Percentiles rank a stretch among this genome's conserved stretches.
Conservation (phyloP, 2,113 vertebrate species). For the Saccopteryx leptura region DNA sequence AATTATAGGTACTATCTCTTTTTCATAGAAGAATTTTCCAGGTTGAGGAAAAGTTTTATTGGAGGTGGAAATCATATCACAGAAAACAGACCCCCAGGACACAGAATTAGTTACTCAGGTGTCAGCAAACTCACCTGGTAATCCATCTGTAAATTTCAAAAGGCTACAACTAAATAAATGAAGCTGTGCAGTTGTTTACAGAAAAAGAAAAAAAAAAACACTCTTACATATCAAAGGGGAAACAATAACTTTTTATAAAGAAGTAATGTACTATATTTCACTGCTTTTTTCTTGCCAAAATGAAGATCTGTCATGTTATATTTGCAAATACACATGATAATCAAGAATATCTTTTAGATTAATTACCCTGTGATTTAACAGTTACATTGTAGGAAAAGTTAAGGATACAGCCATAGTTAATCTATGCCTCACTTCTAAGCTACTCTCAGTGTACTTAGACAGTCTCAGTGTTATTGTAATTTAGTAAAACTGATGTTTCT, state of each 20-base stretch:
- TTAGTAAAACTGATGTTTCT: slow-evolving; percentile 57
- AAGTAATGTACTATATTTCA: background rate
- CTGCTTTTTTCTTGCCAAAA: slow-evolving; percentile 25
- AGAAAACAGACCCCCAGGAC: slow-evolving; percentile 6
- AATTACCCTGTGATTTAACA: slow-evolving; percentile 45
- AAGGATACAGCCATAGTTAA: background rate
- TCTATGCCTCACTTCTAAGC: background rate
- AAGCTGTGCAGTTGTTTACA: slow-evolving; percentile 50
- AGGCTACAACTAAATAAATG: slow-evolving; percentile 69
- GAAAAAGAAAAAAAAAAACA: background rate
- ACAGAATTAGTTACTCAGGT: slow-evolving; percentile 69
- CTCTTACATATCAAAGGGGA: slow-evolving; percentile 25
- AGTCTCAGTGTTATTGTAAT: background rate
- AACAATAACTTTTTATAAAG: slow-evolving; percentile 28
- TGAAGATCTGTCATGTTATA: background rate
- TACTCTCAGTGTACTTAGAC: background rate
- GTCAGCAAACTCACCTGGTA: slow-evolving; percentile 55
- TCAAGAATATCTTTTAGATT: slow-evolving; percentile 16
- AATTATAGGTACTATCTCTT: background rate
- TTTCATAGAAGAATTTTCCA: background rate
- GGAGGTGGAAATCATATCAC: background rate
- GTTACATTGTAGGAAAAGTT: slow-evolving; percentile 14
- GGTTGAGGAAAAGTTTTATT: background rate
- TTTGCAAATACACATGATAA: slow-evolving; percentile 28
- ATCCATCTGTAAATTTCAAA: slow-evolving; percentile 33